Base-by-base conservation (phyloP, 2,113 vertebrate species). In the Eurypyga helias region DNA sequence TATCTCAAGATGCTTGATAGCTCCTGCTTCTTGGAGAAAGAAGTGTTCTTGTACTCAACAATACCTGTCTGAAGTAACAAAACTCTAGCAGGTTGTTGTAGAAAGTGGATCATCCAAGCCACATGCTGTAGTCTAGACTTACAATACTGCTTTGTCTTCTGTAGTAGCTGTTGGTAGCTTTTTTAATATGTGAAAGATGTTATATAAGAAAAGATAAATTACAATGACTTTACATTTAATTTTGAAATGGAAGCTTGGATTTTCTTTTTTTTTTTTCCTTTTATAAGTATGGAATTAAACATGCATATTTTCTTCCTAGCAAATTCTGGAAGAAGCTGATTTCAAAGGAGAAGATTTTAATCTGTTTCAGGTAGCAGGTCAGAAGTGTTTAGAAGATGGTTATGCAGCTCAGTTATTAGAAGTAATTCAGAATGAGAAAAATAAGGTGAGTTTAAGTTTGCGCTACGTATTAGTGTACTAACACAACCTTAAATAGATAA, bases 361-460 rank as follows among this genome's bases (percentile, higher is more conserved):
- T 48, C 83, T 98, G 26, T 99, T 99, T 97, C 98, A 98, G 24
- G 95, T 98, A 60, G 98, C 99, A 26, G 99, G 99, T 61, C 98
- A 98, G 87, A 98, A 98, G 55, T 99, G 99, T 96, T 98, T 99
- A 90, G 98, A 99, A 96, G 99, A 99, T 89, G 99, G 99, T 7
- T 89, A 99, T 93, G 93, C 97, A 64, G 97, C 98, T 25, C 98
- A 99, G 80, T 98, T 99, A 52, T 97, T 99, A 92, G 99, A 99
- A 95, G 98, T 99, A 71, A 96, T 99, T 92, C 93, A 99, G 93
- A 99, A 99, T 97, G 99, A 99, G 84, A 99, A 99, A 96, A 99
- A 99, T 96, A 98, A 98, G 98, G 99, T 99, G 77, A 97, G 97
- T 94, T 94, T 26, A 78, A 55, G 72, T 71, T 46, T 69, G n/a